phyloP scores from a whole-genome alignment of 1,140 invertebrate species.

The Theocolax elegans region DNA sequence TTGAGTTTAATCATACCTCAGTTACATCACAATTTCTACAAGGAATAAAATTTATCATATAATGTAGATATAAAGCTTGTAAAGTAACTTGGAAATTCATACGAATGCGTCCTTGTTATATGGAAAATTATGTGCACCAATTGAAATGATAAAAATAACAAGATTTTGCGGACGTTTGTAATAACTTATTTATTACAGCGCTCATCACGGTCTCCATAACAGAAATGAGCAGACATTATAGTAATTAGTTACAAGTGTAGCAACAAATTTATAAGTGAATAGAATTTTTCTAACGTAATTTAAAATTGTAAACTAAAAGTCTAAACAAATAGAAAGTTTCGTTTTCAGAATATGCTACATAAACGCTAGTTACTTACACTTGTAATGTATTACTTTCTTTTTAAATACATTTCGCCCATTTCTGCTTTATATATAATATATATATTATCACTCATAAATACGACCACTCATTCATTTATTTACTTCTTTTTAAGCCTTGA shows the following conservation, averaged over 20 bases:
- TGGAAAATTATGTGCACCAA: conserved; percentile 18
- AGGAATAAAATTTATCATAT: background rate
- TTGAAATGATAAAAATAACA: conserved; percentile 25
- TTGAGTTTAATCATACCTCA: no score
- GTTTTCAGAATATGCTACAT: no score
- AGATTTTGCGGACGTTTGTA: conserved; percentile 23
- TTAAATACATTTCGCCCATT: no score
- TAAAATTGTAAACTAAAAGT: no score
- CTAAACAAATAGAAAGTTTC: no score
- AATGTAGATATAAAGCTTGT: background rate
- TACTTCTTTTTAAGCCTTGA: conserved; percentile 3
- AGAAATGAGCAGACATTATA: no score
- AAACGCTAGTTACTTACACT: no score
- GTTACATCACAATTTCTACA: background rate
- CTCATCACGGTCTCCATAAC: conserved; percentile 22
- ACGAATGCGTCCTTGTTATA: background rate
- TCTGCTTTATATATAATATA: no score
- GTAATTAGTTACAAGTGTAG: no score
- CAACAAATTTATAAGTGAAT: no score
- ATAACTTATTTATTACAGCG: conserved; percentile 42
- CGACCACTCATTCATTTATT: conserved; percentile 20
- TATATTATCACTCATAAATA: conserved; percentile 32
- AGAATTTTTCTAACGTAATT: no score
- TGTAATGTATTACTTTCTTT: no score
- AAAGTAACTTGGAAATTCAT: background rate